Conservation (phyloP, 1,140 invertebrate species). For the Battus philenor region DNA sequence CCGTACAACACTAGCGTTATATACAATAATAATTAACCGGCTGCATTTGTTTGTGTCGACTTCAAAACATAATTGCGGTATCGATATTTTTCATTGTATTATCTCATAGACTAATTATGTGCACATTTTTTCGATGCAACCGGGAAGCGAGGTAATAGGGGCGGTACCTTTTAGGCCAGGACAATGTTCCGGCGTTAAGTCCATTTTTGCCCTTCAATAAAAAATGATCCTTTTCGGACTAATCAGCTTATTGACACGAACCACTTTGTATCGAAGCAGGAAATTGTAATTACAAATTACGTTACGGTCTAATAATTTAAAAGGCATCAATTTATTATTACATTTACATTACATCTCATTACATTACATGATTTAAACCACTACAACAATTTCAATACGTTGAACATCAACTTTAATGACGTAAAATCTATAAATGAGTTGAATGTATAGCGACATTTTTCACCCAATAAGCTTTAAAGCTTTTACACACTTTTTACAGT, state of each 20-base stretch:
- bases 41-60: constrained; percentile 51
- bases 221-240: constrained; percentile 43
- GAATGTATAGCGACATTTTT: no score
- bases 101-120: constrained; percentile 68
- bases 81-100: constrained; percentile 54
- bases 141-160: constrained; percentile 39
- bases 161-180: constrained; percentile 35
- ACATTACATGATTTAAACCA: no score
- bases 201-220: constrained; percentile 26
- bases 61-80: constrained; percentile 57
- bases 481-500: no score
- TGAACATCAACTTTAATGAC: no score
- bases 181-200: constrained; percentile 24
- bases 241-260: constrained; percentile 67
- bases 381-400: no score
- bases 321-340: no score
- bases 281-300: background rate
- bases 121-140: constrained; percentile 41
- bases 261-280: constrained; percentile 28
- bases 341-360: no score
- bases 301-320: no score
- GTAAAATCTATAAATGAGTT: no score
- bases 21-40: constrained; percentile 41
- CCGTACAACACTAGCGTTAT: constrained; percentile 20
- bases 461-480: no score